Conservation (phyloP, 2,797 vertebrate genomes). For the Sebastes umbrosus region DNA sequence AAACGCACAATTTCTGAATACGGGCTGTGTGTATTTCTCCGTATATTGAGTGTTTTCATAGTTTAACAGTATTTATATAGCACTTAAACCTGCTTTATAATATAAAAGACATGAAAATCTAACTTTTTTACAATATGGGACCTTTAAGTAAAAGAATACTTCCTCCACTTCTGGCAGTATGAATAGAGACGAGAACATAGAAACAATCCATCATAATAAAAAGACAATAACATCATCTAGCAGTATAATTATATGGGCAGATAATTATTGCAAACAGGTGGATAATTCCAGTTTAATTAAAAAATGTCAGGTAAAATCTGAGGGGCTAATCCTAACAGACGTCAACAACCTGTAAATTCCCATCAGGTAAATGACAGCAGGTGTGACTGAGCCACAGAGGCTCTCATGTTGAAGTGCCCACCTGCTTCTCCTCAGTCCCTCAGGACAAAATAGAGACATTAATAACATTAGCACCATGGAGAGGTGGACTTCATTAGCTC, state of each 20-base stretch:
- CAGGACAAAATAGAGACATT: slow-evolving; percentile 23
- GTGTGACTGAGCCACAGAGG: not conserved
- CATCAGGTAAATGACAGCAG: not conserved
- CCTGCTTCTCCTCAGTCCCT: slow-evolving; percentile 39
- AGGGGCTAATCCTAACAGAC: not conserved
- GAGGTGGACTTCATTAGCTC: slow-evolving; percentile 48
- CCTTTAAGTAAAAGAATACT: not conserved
- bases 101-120: too few species aligned
- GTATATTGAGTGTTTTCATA: too few species aligned
- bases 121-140: too few species aligned
- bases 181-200: not conserved
- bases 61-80: too few species aligned
- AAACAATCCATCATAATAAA: not conserved
- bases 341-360: slow-evolving; percentile 1
- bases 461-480: slow-evolving; percentile 42
- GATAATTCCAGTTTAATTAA: not conserved
- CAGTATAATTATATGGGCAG: not conserved
- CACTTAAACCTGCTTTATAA: too few species aligned
- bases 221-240: not conserved
- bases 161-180: not conserved
- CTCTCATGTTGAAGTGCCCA: slow-evolving; percentile 39
- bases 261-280: not conserved
- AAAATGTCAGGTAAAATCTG: not conserved
- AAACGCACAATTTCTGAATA: too few species aligned
- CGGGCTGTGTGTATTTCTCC: too few species aligned